Percentiles rank a stretch among this genome's conserved stretches.
Conservation (phyloP, 2,113 vertebrate species). For the Tylochromis polylepis region DNA sequence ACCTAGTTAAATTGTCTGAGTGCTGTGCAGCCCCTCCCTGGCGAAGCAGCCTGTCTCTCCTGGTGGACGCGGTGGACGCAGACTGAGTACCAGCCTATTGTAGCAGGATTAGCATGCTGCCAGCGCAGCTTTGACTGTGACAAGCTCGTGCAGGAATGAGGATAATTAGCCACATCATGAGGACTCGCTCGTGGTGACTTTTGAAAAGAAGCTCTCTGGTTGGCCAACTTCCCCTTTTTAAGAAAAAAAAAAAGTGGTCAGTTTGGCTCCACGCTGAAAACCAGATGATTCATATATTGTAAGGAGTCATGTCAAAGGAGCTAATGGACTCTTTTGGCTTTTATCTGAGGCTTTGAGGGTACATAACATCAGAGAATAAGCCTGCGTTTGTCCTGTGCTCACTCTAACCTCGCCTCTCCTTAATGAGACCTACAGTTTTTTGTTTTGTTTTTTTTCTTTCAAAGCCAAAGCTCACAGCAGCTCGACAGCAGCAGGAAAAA, state of each 20-base stretch:
- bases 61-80: constrained; percentile 29
- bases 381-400: background rate
- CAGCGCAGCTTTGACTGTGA: constrained; percentile 19
- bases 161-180: constrained; percentile 54
- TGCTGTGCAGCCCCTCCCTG: constrained; percentile 28
- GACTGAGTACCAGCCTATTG: constrained; percentile 47
- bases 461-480: background rate
- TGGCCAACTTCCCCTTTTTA: background rate
- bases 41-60: constrained; percentile 24
- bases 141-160: constrained; percentile 26
- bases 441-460: background rate
- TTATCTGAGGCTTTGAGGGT: background rate
- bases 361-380: background rate
- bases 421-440: constrained; percentile 7
- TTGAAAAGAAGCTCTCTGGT: constrained; percentile 11
- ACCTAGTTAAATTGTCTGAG: constrained; percentile 65
- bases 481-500: background rate
- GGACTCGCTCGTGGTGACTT: constrained; percentile 6
- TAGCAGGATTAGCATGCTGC: constrained; percentile 55
- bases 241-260: background rate
- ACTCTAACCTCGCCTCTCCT: background rate
- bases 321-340: background rate
- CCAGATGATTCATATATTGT: background rate
- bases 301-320: background rate
- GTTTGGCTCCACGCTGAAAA: background rate